Conservation (phyloP, 1,140 invertebrate species). For the Drosophila bifasciata region DNA sequence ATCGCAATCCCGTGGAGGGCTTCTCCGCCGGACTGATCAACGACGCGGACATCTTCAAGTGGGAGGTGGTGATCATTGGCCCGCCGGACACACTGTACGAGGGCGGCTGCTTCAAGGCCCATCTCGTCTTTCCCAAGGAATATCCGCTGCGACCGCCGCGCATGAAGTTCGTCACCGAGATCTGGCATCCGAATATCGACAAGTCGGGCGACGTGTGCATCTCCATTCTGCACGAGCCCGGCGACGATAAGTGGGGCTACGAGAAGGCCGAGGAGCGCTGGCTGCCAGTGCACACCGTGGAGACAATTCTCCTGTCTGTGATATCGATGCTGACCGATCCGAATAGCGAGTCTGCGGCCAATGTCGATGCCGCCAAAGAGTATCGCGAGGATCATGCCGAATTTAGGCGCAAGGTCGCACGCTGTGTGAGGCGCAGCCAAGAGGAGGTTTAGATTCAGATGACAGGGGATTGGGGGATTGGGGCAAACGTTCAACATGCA, state of each 20-base stretch:
- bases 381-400: conserved; percentile 93
- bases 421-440: conserved; percentile 95
- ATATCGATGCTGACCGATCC: conserved; percentile 99
- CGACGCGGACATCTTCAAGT: conserved; percentile 97
- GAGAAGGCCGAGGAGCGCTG: conserved; percentile 99
- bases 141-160: conserved; percentile 98
- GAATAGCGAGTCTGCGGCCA: conserved; percentile 99
- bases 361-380: conserved; percentile 96
- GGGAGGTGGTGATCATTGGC: conserved; percentile 99
- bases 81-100: conserved; percentile 98
- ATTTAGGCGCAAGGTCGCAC: conserved; percentile 98
- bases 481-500: conserved; percentile 9
- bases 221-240: conserved; percentile 99
- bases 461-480: too few species aligned
- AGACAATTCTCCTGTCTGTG: conserved; percentile 98
- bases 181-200: conserved; percentile 99
- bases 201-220: conserved; percentile 98
- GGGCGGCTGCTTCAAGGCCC: conserved; percentile 98
- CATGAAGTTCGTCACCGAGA: conserved; percentile 99
- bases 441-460: conserved; percentile 73
- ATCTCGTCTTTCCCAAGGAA: conserved; percentile 98
- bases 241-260: conserved; percentile 97
- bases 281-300: conserved; percentile 99
- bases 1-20: conserved; percentile 92
- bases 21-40: conserved; percentile 99